phyloP scores from a whole-genome alignment of 2,888 invertebrate species.

The Rugalucina vietnamica region DNA sequence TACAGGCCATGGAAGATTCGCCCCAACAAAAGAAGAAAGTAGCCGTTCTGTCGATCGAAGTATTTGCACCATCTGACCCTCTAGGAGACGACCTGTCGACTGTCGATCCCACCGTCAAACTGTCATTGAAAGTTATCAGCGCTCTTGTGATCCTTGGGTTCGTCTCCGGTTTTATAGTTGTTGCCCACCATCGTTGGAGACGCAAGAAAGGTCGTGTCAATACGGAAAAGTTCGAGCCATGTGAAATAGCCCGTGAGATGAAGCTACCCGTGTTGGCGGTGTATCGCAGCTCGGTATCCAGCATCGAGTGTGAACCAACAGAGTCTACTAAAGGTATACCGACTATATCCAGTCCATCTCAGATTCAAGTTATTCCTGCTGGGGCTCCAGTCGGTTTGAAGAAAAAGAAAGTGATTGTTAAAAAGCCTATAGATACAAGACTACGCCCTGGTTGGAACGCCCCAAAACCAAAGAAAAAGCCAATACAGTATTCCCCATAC shows the following conservation, averaged over 20 bases:
- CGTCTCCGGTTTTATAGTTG: conserved; percentile 39
- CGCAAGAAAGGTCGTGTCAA: neutral
- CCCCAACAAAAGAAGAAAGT: conserved; percentile 51
- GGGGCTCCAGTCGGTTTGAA: neutral
- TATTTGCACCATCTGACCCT: conserved; percentile 34
- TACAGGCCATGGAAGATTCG: conserved; percentile 57
- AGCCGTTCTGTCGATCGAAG: conserved; percentile 48
- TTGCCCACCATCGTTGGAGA: conserved; percentile 42
- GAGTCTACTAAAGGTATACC: conserved; percentile 14
- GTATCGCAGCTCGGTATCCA: conserved; percentile 44
- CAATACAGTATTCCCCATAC: conserved; percentile 34
- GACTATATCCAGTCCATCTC: conserved; percentile 39
- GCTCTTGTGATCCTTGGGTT: conserved; percentile 43
- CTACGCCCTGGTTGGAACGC: conserved; percentile 56
- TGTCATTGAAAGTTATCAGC: conserved; percentile 39
- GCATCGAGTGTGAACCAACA: conserved; percentile 31
- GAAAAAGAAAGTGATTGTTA: conserved; percentile 24
- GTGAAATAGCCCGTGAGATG: conserved; percentile 16
- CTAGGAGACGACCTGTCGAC: neutral
- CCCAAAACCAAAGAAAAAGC: conserved; percentile 32
- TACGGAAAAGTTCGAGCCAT: neutral
- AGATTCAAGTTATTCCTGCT: conserved; percentile 18
- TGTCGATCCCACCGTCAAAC: conserved; percentile 34
- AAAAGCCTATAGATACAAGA: conserved; percentile 47
- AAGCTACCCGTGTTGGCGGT: conserved; percentile 42